Percentiles rank a stretch among this genome's conserved stretches.
Conservation (phyloP, 2,888 invertebrate genomes). For the Diaperis boleti region DNA sequence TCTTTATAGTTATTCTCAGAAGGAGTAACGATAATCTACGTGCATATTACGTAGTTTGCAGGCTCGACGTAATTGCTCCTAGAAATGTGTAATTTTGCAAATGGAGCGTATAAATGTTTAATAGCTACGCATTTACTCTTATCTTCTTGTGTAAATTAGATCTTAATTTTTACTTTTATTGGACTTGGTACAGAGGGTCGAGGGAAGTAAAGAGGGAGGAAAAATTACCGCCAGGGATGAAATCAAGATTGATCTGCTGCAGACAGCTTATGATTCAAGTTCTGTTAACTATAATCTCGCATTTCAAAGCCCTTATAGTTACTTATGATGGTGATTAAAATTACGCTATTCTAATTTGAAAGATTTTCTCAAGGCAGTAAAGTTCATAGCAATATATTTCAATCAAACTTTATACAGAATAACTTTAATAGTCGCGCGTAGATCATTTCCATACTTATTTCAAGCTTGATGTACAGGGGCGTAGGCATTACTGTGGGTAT, state of each 20-base stretch:
- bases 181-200: constrained; percentile 11
- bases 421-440: too few species aligned
- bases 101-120: constrained; percentile 55
- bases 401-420: too few species aligned
- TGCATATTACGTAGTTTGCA: constrained; percentile 53
- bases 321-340: too few species aligned
- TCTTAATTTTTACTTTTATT: constrained; percentile 45
- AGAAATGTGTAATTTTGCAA: constrained; percentile 54
- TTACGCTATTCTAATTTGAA: too few species aligned
- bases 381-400: too few species aligned
- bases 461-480: too few species aligned
- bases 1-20: constrained; percentile 51
- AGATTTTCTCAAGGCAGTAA: too few species aligned
- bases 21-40: constrained; percentile 52
- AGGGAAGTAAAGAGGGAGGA: too few species aligned
- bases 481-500: too few species aligned
- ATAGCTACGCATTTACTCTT: constrained; percentile 50
- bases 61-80: constrained; percentile 52
- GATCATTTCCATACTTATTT: too few species aligned
- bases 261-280: constrained; percentile 26
- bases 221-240: constrained; percentile 19
- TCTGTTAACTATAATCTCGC: constrained; percentile 26
- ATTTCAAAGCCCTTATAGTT: too few species aligned
- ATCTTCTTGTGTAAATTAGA: constrained; percentile 49
- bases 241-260: constrained; percentile 22